Conservation (phyloP, 2,113 vertebrate genomes). For the Scomber japonicus region DNA sequence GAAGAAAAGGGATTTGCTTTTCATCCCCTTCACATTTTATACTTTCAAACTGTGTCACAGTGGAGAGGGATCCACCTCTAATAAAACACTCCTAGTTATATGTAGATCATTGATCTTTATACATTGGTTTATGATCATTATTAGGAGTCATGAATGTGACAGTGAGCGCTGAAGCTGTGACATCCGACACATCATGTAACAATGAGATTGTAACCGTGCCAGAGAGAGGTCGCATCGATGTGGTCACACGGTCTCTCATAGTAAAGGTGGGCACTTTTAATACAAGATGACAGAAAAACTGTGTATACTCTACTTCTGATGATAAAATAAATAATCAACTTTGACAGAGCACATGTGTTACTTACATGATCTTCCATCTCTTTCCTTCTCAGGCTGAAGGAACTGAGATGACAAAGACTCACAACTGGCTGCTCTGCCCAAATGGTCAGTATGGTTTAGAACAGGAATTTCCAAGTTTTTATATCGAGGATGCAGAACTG, state of each 20-base stretch:
- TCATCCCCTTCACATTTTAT: too few species aligned
- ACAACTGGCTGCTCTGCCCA: constrained; percentile 76
- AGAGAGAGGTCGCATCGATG: constrained; percentile 85
- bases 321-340: not conserved
- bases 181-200: constrained; percentile 76
- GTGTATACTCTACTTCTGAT: too few species aligned
- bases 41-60: too few species aligned
- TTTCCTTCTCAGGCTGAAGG: constrained; percentile 65
- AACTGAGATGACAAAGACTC: constrained; percentile 54
- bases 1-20: too few species aligned
- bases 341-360: too few species aligned
- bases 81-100: too few species aligned
- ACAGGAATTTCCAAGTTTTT: too few species aligned
- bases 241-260: constrained; percentile 84
- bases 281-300: not conserved
- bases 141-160: constrained; percentile 85
- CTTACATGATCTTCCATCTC: not conserved
- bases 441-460: constrained; percentile 62
- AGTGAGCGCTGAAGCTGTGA: constrained; percentile 84
- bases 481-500: too few species aligned
- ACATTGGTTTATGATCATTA: not conserved
- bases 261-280: constrained; percentile 83
- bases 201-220: constrained; percentile 83
- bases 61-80: too few species aligned
- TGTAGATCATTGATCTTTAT: not conserved